Base-by-base conservation (phyloP, 2,113 vertebrate species). In the Phoxinus phoxinus region DNA sequence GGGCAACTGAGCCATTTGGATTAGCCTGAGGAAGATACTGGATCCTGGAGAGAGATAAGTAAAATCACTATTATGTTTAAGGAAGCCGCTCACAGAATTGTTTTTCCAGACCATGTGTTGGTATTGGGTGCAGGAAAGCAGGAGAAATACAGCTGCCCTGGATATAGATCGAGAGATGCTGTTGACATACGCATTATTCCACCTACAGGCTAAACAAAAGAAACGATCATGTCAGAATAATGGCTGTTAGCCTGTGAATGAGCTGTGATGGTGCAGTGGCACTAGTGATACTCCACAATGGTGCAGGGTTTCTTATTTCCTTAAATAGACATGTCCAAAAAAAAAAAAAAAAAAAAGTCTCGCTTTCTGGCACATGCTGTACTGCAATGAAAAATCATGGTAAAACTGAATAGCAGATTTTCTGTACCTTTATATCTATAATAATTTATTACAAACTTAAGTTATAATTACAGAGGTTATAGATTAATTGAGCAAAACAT, bases 1-100 rank as follows among this genome's bases (percentile, higher is more conserved):
- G 71, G 79, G 71, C 80, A 88, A 81, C 75, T 72, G 81, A 77
- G 81, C 76, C 81, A 76, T 84, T 83, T 81, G 77, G 85, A 88
- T 84, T 88, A 86, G 81, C 75, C 74, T 32, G 56, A 72, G 81
- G 59, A 76, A 76, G 85, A 71, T 81, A 85, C 46, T 84, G 51
- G 82, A 85, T 84, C 76, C 61, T 81, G 81, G 76, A 76, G 85
- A 78, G 25, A 71, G 85, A 86, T 76, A 72, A 84, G 51, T 79
- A 51, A 83, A 85, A 86, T 85, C 83, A 81, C 71, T 58, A 63
- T 67, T 35, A 32, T 76, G 77, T 88, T 86, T 81, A 84, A 82
- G 51, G 82, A 86, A 80, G 59, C 69, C 9, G 41, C 71, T 81
- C 82, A 51, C 59, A 81, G 51, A 61, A 81, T 85, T 71, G 81